Conservation (phyloP, 2,888 invertebrate species). For the Plemyria rubiginata region DNA sequence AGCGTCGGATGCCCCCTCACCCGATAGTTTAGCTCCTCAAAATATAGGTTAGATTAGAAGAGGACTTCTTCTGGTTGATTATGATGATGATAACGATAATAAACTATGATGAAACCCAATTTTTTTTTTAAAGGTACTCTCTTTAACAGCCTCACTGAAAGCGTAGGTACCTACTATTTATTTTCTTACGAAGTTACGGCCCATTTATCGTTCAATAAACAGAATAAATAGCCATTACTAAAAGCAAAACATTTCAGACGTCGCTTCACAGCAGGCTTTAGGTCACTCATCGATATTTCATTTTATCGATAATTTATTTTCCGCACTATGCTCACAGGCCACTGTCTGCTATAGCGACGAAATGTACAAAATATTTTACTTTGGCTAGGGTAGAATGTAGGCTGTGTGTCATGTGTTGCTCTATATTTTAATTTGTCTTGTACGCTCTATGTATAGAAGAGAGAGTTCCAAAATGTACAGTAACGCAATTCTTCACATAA, state of each 20-base stretch:
- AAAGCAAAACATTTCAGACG: slow-evolving; percentile 19
- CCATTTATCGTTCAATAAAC: slow-evolving; percentile 4
- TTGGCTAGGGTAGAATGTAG: too few species aligned
- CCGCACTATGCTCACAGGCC: slow-evolving; percentile 15
- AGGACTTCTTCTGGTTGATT: too few species aligned
- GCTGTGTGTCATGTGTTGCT: too few species aligned
- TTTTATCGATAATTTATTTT: slow-evolving; percentile 28
- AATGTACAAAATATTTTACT: not conserved
- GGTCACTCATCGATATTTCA: slow-evolving; percentile 30
- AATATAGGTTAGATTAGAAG: too few species aligned
- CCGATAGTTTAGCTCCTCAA: too few species aligned
- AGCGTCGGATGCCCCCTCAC: too few species aligned
- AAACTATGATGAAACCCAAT: too few species aligned
- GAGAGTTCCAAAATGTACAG: too few species aligned
- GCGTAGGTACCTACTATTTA: not conserved
- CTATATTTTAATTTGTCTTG: too few species aligned
- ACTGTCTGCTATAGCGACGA: slow-evolving; percentile 2
- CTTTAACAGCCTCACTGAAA: not conserved
- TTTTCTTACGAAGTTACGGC: slow-evolving; percentile 3
- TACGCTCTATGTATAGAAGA: too few species aligned
- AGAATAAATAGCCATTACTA: slow-evolving; percentile 10
- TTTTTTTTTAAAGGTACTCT: not conserved
- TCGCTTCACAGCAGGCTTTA: slow-evolving; percentile 24
- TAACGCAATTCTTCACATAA: too few species aligned
- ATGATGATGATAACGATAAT: too few species aligned